These are phyloP conservation scores for Coptotermes formosanus DNA, from an alignment of 1,140 invertebrate species.

Conservation along the genomic window DNA sequence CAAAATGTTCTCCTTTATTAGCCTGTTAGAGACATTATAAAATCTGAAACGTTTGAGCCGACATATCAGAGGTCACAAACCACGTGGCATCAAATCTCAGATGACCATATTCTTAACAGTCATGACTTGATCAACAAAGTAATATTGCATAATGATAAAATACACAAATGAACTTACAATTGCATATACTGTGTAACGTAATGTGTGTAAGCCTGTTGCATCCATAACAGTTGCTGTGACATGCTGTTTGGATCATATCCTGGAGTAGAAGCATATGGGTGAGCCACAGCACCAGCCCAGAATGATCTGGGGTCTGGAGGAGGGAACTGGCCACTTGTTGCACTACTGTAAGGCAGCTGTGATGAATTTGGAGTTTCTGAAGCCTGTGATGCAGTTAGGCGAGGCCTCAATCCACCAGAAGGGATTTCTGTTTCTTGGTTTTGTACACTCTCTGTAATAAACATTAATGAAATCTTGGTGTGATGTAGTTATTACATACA, in stretches of 20 bases:
- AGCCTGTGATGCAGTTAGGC: not conserved
- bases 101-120: not conserved
- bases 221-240: conserved; percentile 64
- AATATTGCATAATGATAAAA: not conserved
- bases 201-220: conserved; percentile 83
- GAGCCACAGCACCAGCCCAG: conserved; percentile 31
- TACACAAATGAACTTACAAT: conserved; percentile 51
- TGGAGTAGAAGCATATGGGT: conserved; percentile 23
- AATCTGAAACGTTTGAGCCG: too few relatives aligned
- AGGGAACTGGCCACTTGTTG: conserved; percentile 13
- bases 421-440: not conserved
- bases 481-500: not conserved
- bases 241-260: conserved; percentile 34
- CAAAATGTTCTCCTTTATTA: too few relatives aligned
- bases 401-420: not conserved
- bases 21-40: too few relatives aligned
- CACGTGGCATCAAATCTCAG: too few relatives aligned
- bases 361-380: not conserved
- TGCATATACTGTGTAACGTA: conserved; percentile 84
- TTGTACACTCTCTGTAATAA: not conserved
- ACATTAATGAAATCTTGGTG: not conserved
- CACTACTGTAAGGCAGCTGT: not conserved
- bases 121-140: not conserved
- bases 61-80: too few relatives aligned
- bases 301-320: conserved; percentile 26